A percentile compares a stretch with the other conserved stretches of the same genome.
These are phyloP conservation scores for Trematomus bernacchii DNA, from an alignment of 2,797 vertebrate genomes.

Conservation along the genomic window DNA sequence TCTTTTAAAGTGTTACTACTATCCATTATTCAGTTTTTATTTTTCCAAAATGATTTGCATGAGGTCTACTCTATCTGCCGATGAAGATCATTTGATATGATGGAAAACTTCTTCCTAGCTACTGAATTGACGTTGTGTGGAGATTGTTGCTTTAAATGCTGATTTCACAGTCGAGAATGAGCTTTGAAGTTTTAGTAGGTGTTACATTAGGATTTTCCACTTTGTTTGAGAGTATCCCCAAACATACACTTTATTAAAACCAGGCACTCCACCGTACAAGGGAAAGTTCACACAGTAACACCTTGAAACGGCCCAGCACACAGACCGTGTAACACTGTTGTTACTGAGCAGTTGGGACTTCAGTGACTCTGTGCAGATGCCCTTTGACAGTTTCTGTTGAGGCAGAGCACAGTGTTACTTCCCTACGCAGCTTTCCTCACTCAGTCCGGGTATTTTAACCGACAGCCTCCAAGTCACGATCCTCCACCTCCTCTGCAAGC, in stretches of 20 bases:
- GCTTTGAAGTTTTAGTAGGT: constrained; percentile 9
- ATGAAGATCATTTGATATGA: constrained; percentile 1
- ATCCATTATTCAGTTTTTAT: neutral
- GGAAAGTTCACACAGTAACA: constrained; percentile 31
- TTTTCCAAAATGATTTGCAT: neutral
- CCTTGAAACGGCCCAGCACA: constrained; percentile 29
- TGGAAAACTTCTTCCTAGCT: neutral
- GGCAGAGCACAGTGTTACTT: constrained; percentile 48
- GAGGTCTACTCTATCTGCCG: neutral
- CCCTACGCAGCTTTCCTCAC: constrained; percentile 48
- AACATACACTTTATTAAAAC: constrained; percentile 25
- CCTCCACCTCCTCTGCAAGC: constrained; percentile 60
- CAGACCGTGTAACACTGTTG: constrained; percentile 32
- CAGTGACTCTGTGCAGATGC: constrained; percentile 34
- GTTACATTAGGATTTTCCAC: constrained; percentile 8
- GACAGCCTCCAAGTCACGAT: constrained; percentile 59
- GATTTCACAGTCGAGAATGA: constrained; percentile 7
- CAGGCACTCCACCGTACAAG: constrained; percentile 19
- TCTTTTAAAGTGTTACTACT: neutral
- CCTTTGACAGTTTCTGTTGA: constrained; percentile 58
- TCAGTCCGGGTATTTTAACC: constrained; percentile 63
- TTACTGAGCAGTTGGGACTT: constrained; percentile 41
- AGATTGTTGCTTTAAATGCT: constrained; percentile 1
- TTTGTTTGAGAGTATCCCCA: constrained; percentile 12
- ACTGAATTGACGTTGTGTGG: neutral